Base-by-base conservation (phyloP, 1,140 invertebrate genomes). In the honey bee (Apis mellifera) region DNA sequence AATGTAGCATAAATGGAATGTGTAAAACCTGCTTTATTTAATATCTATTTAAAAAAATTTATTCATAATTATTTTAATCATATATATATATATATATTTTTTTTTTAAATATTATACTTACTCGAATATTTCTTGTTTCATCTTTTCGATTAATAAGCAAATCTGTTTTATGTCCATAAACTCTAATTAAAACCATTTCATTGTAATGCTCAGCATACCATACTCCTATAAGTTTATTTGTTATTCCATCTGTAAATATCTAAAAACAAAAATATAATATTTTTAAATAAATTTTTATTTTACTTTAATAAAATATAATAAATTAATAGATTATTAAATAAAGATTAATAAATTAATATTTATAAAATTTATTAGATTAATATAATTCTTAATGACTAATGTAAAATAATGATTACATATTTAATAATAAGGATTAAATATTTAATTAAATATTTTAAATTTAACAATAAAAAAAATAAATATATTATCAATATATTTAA, bases 131-230 rank as follows among this genome's bases (percentile, higher is more conserved):
- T 87, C 92, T 95, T 65, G 96, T 96, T 94, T 99, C 98, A 82
- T 96, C 96, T 90, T 97, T 96, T 90, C 98, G 95, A 94, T 99
- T 97, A 90, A 99, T 99, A 78, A 99, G 95, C 82, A 98, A 94
- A 93, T 99, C 98, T 1, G 98, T 99, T 92, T 98, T 98, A 84
- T 97, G 96, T 13, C 99, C 99, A 95, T 99, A 99, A 83, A 99
- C 96, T 87, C 98, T 95, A 21, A 99, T 95, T 7, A 99, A 95
- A 1, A 99, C 95, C 90, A 98, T 96, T 87, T 98, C 96, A 89
- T 96, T 94, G 85, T 95, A 93, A 86, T 93, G 88, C 60, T 75
- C 88, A 60, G 73, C 76, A 84, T 88, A 88, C 90, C 91, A 97
- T 88, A 98, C 97, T 50, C 97, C 97, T 68, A 99, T 95, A 82